Base-by-base conservation (phyloP, 2,797 vertebrate species). In the Argentina silus region DNA sequence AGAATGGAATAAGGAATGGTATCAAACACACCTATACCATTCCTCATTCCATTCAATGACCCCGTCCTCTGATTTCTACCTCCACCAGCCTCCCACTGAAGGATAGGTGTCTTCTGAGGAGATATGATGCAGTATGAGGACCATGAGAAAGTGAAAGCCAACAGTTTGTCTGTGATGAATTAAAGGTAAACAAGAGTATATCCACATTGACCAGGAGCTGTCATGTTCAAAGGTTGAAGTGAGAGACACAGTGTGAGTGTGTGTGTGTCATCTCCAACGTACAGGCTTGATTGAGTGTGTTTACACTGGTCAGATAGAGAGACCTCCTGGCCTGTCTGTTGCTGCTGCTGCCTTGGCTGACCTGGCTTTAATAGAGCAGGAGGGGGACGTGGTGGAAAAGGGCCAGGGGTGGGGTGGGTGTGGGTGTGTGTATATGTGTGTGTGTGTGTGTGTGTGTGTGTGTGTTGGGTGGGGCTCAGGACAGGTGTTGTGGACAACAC, bases 221-320 rank as follows among this genome's bases (percentile, higher is more conserved):
- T 61, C 11, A 12, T 11, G 19, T 12, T 23, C 23, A 61, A 27
- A 36, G 59, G 59, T 36, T 14, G 21, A 6, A 61, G 59, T 61
- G 19, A 61, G 59, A 27, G 59, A 36, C 10, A 36, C 12, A 2
- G 27, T 36, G 27, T 36, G 27, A 2, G 27, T 36, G 27, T 36
- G 27, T 36, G 27, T 36, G 27, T 36, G 27, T 36, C n/a, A 4
- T 36, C 2, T 36, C 27, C 59, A 61, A 21, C 23, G 2, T 61
- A 27, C 27, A 27, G 3, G 10, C 21, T 27, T 61, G 21, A 61
- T 36, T 63, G 47, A 48, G 64, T 50, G 44, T 65, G 44, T 65
- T 63, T 63, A 63, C 61, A 17, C 42, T 63, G 27, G 61, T 63
- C 61, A 63, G 61, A 63, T 63, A 63, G 15, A 4, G 61, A 8